Evolutionary conservation across 2,888 invertebrate species (phyloP).

Genomic region (Formica aserva): DNA sequence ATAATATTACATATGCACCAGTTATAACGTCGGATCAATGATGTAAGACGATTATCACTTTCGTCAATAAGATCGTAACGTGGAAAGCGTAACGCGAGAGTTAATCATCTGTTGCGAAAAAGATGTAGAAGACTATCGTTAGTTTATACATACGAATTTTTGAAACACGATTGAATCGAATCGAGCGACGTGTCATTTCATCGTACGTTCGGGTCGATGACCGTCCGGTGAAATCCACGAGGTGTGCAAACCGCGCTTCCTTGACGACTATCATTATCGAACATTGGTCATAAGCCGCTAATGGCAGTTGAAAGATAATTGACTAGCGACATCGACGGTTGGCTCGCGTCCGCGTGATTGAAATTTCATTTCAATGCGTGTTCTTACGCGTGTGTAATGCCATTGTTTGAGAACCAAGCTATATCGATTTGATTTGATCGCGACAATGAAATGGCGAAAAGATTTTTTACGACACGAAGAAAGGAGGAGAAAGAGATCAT

Average conservation of each 20-base stretch:
- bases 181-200: background rate
- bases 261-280: slow-evolving; percentile 1
- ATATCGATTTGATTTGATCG: background rate
- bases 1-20: too few relatives aligned
- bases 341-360: background rate
- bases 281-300: background rate
- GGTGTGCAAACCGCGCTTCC: slow-evolving; percentile 32
- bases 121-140: background rate
- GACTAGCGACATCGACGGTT: background rate
- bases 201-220: background rate
- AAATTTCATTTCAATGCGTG: slow-evolving; percentile 13
- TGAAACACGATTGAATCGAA: slow-evolving; percentile 11
- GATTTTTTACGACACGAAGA: background rate
- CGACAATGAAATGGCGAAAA: background rate
- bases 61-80: background rate
- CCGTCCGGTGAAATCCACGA: slow-evolving; percentile 37
- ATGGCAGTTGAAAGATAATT: slow-evolving; percentile 21
- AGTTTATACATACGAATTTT: background rate
- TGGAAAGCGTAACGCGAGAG: background rate
- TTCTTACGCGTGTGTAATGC: background rate
- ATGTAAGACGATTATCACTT: background rate
- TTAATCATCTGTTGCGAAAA: background rate
- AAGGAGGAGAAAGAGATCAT: background rate
- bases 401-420: background rate
- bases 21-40: slow-evolving; percentile 31